A percentile compares a stretch with the other conserved stretches of the same genome.
These are phyloP conservation scores for Erebia palarica DNA, from an alignment of 2,888 invertebrate genomes.

Conservation along the genomic window DNA sequence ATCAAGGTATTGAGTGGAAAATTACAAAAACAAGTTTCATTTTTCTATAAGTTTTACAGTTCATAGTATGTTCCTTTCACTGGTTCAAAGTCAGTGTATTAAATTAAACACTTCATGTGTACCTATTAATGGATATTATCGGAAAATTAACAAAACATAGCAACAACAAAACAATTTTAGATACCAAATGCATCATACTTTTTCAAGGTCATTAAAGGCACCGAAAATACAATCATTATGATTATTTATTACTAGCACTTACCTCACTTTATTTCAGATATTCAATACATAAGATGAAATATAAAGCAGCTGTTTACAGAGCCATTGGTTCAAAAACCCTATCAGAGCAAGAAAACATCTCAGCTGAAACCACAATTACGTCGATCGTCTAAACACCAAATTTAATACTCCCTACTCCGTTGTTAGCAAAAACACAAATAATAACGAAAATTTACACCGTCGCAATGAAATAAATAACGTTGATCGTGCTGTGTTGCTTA, in stretches of 20 bases:
- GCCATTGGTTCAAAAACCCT: slow-evolving; percentile 39
- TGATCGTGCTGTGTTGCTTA: background rate
- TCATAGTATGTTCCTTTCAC: background rate
- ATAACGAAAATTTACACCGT: background rate
- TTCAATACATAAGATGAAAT: background rate
- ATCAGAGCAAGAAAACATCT: slow-evolving; percentile 35
- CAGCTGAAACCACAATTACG: slow-evolving; percentile 21
- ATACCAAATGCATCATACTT: background rate
- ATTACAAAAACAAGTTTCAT: too few species aligned
- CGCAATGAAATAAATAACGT: background rate
- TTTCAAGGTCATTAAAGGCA: slow-evolving; percentile 35
- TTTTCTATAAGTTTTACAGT: too few species aligned
- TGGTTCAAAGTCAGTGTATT: background rate
- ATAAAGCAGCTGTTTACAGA: slow-evolving; percentile 27
- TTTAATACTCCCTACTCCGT: background rate
- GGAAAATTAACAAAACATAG: background rate
- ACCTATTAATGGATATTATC: background rate
- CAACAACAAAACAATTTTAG: background rate
- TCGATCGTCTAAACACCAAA: slow-evolving; percentile 8
- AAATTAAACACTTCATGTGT: background rate
- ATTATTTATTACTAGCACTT: slow-evolving; percentile 25
- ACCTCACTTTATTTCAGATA: slow-evolving; percentile 23
- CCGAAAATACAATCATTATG: slow-evolving; percentile 23
- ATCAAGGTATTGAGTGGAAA: background rate
- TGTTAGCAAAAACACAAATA: background rate